A percentile compares a stretch with the other conserved stretches of the same genome.
Evolutionary conservation across 92 coral and sea anemone genomes (phyloP).

Genomic region (Chrysogorgia sp.): DNA sequence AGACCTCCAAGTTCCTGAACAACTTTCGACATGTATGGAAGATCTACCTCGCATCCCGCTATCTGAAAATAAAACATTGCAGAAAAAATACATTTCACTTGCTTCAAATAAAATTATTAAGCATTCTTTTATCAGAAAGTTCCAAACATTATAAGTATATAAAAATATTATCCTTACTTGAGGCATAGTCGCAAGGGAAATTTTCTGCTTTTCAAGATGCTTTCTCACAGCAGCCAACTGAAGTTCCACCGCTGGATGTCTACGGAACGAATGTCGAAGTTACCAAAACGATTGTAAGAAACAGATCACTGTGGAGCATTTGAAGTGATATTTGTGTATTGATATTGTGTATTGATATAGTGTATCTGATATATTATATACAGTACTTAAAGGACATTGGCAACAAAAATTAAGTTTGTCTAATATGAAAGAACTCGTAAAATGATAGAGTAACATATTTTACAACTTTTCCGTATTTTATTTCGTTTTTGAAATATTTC

Average conservation of each 20-base stretch:
- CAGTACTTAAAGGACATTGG: too few relatives aligned
- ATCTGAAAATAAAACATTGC: constrained; percentile 55
- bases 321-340: neutral
- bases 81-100: neutral
- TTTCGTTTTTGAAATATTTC: too few relatives aligned
- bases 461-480: too few relatives aligned
- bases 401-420: too few relatives aligned
- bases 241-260: constrained; percentile 84
- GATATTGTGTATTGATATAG: neutral
- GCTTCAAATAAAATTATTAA: neutral
- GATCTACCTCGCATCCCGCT: constrained; percentile 89
- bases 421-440: too few relatives aligned
- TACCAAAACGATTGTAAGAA: neutral
- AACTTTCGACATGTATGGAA: constrained; percentile 79
- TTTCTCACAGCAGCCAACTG: constrained; percentile 78
- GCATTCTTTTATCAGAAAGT: too few relatives aligned
- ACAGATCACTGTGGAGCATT: neutral
- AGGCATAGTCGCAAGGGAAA: constrained; percentile 79
- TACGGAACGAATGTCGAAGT: constrained; percentile 24
- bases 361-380: too few relatives aligned
- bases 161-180: constrained; percentile 66
- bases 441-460: too few relatives aligned
- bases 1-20: constrained; percentile 88
- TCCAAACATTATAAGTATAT: too few relatives aligned
- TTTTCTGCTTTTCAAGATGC: constrained; percentile 83